These are phyloP conservation scores for Augiades crinisus DNA, from an alignment of 2,888 invertebrate species.

Conservation along the genomic window DNA sequence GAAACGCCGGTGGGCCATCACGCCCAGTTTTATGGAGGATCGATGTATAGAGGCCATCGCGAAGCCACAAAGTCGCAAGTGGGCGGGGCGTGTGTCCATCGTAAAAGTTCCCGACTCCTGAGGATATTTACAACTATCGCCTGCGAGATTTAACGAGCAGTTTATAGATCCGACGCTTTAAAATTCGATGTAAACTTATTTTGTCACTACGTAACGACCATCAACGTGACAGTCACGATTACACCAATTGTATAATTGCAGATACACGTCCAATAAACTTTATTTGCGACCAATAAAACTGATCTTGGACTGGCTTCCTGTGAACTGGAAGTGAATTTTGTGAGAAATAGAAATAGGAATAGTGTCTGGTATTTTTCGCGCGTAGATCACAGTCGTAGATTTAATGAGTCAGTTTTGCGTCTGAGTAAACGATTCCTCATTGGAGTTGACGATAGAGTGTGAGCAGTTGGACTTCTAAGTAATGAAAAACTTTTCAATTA, in stretches of 20 bases:
- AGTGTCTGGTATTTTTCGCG: not conserved
- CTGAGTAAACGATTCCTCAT: too few species aligned
- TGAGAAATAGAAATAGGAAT: not conserved
- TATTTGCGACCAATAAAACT: slow-evolving; percentile 15
- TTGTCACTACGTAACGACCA: slow-evolving; percentile 59
- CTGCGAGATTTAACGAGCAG: slow-evolving; percentile 75
- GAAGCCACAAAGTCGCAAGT: slow-evolving; percentile 68
- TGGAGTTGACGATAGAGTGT: too few species aligned
- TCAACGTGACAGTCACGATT: slow-evolving; percentile 48
- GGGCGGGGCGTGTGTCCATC: slow-evolving; percentile 67
- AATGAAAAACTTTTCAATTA: too few species aligned
- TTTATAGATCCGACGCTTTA: slow-evolving; percentile 75
- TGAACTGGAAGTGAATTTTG: slow-evolving; percentile 18
- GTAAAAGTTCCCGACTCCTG: slow-evolving; percentile 67
- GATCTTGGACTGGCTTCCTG: slow-evolving; percentile 9
- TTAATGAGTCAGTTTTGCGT: too few species aligned
- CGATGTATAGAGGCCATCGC: slow-evolving; percentile 50
- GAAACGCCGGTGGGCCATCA: slow-evolving; percentile 40
- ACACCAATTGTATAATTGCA: slow-evolving; percentile 46
- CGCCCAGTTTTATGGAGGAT: slow-evolving; percentile 60
- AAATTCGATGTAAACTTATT: slow-evolving; percentile 70
- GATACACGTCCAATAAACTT: slow-evolving; percentile 28
- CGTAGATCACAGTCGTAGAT: too few species aligned
- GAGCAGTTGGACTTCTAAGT: too few species aligned
- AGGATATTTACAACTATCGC: slow-evolving; percentile 76